Base-by-base conservation (phyloP, 2,113 vertebrate species). In the Nyctereutes procyonoides region DNA sequence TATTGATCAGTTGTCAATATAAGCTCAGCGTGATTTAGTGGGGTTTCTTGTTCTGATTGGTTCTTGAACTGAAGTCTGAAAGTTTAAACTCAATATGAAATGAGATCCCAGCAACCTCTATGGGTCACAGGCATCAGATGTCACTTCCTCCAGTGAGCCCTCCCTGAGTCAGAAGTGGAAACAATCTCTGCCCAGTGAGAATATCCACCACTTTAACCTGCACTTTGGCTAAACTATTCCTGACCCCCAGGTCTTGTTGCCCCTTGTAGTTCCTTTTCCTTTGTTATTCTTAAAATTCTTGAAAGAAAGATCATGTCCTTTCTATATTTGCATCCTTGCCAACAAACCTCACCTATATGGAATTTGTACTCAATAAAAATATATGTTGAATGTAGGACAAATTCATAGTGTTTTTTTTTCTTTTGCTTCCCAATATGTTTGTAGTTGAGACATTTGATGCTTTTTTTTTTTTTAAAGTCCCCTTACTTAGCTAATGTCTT, bases 81-180 rank as follows among this genome's bases (percentile, higher is more conserved):
- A 80, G 43, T 89, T 84, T 84, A 79, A 79, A 32, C n/a, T 73
- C 19, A 24, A 51, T 30, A n/a, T 60, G 6, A 1, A 82, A 53
- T 58, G 9, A 55, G 7, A 3, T 32, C 4, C n/a, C 28, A 60
- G 43, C 43, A 4, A 65, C 5, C 1, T 22, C n/a, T 35, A 43
- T 14, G 2, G 14, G 7, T 15, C 77, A 43, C 16, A 24, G 30
- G 28, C 35, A 60, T 63, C 51, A 43, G 15, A 24, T 28, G 15
- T 28, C 1, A 16, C 3, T 51, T n/a, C 8, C 30, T 71, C 24
- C 10, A 8, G 19, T 1, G 3, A n/a, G 0, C 43, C 14, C 26
- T 56, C 24, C 24, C 43, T 24, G 67, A 60, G 51, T 69, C 24
- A 48, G 51, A 3, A 32, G 2, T 81, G 32, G 9, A 86, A 60